These are phyloP conservation scores for Watsonalla binaria DNA, from an alignment of 2,888 invertebrate genomes.

Conservation along the genomic window DNA sequence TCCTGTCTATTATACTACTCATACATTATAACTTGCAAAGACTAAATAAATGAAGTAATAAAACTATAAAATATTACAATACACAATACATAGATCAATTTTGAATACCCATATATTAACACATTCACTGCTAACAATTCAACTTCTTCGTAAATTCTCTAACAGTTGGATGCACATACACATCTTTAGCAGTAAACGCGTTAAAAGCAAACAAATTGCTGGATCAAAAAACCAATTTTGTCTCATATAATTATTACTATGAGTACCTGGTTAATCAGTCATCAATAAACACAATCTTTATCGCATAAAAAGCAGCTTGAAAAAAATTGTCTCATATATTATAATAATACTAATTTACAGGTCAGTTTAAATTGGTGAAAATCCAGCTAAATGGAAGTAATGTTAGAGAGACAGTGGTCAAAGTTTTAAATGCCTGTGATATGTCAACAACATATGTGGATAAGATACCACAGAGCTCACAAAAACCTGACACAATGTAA, in stretches of 20 bases:
- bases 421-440: constrained; percentile 88
- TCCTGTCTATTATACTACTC: not conserved
- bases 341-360: constrained; percentile 50
- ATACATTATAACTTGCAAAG: not conserved
- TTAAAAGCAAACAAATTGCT: no score
- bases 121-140: no score
- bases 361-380: constrained; percentile 85
- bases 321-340: not conserved
- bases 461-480: constrained; percentile 76
- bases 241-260: no score
- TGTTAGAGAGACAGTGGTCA: constrained; percentile 85
- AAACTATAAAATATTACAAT: no score
- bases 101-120: no score
- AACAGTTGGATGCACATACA: no score
- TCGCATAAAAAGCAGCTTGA: no score
- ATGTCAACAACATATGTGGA: constrained; percentile 93
- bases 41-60: not conserved
- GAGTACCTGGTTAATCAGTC: no score
- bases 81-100: no score
- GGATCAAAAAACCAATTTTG: not conserved
- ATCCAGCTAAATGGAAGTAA: constrained; percentile 84
- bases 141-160: no score
- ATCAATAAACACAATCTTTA: no score
- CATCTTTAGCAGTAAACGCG: no score
- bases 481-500: constrained; percentile 43